A percentile compares a stretch with the other conserved stretches of the same genome.
Evolutionary conservation across 2,888 invertebrate genomes (phyloP).

Genomic region (Latrodectus hesperus): DNA sequence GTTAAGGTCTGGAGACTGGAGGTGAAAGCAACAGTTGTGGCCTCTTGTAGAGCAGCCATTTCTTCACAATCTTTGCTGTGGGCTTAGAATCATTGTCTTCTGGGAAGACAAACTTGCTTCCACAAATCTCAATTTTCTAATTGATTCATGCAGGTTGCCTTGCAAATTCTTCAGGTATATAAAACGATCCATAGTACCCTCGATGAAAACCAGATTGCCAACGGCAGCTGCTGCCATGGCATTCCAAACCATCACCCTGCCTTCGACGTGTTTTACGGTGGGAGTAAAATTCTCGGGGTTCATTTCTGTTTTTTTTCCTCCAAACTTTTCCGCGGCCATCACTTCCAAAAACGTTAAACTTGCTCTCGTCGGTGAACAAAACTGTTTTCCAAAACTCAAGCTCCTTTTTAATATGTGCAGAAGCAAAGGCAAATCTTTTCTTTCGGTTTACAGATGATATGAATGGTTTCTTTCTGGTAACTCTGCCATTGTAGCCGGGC

Average conservation of each 20-base stretch:
- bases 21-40: too few species aligned
- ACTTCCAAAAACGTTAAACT: neutral
- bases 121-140: too few species aligned
- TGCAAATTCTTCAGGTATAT: neutral
- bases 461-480: too few species aligned
- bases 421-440: too few species aligned
- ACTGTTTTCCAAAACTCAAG: conserved; percentile 7
- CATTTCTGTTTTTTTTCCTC: neutral
- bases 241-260: too few species aligned
- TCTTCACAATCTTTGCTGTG: too few species aligned
- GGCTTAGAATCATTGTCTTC: too few species aligned
- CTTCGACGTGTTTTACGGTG: neutral
- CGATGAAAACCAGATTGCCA: conserved; percentile 7
- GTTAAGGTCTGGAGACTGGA: too few species aligned
- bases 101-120: too few species aligned
- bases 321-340: neutral
- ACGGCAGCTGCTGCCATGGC: neutral
- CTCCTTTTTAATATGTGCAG: neutral
- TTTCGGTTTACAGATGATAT: too few species aligned
- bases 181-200: neutral
- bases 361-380: neutral
- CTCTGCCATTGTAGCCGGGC: too few species aligned
- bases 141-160: neutral
- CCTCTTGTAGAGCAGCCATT: too few species aligned
- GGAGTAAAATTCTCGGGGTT: neutral